A percentile compares a stretch with the other conserved stretches of the same genome.
phyloP scores from a whole-genome alignment of 2,888 invertebrate genomes.

The Eupithecia pulchellata region DNA sequence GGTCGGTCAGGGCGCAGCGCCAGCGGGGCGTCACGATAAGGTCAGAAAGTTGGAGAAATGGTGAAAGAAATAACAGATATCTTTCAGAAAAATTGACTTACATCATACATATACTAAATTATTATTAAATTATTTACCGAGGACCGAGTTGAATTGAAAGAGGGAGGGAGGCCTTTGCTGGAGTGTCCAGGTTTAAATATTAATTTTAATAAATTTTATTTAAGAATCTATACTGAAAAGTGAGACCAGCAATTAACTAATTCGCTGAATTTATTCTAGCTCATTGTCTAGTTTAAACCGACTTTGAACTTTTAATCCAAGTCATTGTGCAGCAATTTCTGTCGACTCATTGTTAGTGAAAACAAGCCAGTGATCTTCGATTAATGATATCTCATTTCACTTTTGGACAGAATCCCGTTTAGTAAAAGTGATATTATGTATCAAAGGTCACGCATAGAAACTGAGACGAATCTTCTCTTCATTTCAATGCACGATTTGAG shows the following conservation, averaged over 20 bases:
- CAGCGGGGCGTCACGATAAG: conserved; percentile 29
- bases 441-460: conserved; percentile 62
- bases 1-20: conserved; percentile 39
- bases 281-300: conserved; percentile 25
- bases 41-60: conserved; percentile 21
- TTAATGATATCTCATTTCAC: conserved; percentile 66
- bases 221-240: neutral
- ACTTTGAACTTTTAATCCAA: conserved; percentile 38
- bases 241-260: conserved; percentile 17
- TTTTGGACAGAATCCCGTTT: conserved; percentile 63
- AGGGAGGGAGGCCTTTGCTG: neutral
- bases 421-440: conserved; percentile 63
- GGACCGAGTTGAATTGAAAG: neutral
- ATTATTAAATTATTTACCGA: neutral
- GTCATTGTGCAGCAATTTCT: conserved; percentile 46
- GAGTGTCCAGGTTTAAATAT: neutral
- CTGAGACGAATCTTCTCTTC: conserved; percentile 49
- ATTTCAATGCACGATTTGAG: conserved; percentile 29
- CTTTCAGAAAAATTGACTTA: neutral
- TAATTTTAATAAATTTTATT: neutral
- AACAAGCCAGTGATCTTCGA: conserved; percentile 64
- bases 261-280: conserved; percentile 19
- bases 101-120: neutral
- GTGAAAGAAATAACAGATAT: neutral
- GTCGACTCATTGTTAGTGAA: conserved; percentile 73